These are phyloP conservation scores for Colletes collaris DNA, from an alignment of 2,888 invertebrate species.

Conservation along the genomic window DNA sequence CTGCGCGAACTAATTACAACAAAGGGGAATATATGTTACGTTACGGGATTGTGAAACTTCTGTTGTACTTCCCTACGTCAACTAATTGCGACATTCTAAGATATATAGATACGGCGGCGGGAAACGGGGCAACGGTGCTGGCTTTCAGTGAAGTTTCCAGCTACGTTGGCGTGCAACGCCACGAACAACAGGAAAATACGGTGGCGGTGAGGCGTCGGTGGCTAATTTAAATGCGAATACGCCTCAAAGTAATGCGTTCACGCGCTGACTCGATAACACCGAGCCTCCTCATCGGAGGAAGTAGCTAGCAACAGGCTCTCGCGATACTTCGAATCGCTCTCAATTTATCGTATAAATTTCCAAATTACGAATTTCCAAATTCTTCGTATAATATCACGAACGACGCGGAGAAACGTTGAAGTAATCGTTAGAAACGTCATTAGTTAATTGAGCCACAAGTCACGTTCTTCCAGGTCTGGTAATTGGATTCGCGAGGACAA, in stretches of 20 bases:
- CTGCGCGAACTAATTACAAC: conserved; percentile 55
- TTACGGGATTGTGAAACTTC: conserved; percentile 60
- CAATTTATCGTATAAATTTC: too few species aligned
- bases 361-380: background rate
- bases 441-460: conserved; percentile 26
- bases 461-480: conserved; percentile 16
- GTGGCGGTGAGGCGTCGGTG: background rate
- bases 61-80: conserved; percentile 57
- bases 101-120: conserved; percentile 40
- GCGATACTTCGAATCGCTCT: background rate
- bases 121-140: conserved; percentile 31
- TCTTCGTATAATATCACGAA: conserved; percentile 23
- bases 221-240: conserved; percentile 42
- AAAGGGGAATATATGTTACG: conserved; percentile 54
- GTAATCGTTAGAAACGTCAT: conserved; percentile 7
- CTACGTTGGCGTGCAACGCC: background rate
- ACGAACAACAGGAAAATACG: conserved; percentile 31
- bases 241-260: conserved; percentile 27
- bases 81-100: conserved; percentile 64
- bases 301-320: too few species aligned
- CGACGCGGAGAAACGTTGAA: background rate
- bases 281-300: conserved; percentile 2
- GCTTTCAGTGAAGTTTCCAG: conserved; percentile 51
- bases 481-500: conserved; percentile 38
- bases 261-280: conserved; percentile 16